Percentiles rank a stretch among this genome's conserved stretches.
These are phyloP conservation scores for Diprion similis DNA, from an alignment of 1,140 invertebrate species.

Conservation along the genomic window DNA sequence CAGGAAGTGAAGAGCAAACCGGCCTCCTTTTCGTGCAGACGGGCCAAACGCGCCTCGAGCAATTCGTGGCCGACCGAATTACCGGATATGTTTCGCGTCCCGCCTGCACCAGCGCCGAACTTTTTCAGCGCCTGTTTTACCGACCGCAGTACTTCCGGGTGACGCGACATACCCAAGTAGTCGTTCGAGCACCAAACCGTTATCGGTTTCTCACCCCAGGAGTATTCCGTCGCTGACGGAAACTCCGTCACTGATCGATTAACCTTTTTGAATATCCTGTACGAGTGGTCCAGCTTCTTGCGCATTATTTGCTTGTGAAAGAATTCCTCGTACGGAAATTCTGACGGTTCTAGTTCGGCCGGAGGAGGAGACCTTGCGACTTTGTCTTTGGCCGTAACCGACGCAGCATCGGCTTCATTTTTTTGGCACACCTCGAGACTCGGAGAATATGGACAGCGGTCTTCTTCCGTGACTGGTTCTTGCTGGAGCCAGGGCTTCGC, in stretches of 20 bases:
- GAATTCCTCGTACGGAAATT: constrained; percentile 89
- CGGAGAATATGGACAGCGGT: constrained; percentile 11
- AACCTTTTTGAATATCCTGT: constrained; percentile 96
- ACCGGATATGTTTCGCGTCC: constrained; percentile 96
- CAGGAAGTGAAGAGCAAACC: constrained; percentile 97
- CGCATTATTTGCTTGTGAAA: constrained; percentile 90
- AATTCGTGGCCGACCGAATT: constrained; percentile 92
- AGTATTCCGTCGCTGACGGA: constrained; percentile 85
- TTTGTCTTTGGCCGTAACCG: constrained; percentile 47
- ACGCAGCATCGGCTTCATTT: constrained; percentile 47
- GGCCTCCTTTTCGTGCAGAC: constrained; percentile 90
- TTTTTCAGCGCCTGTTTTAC: constrained; percentile 85
- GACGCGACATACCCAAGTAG: constrained; percentile 94
- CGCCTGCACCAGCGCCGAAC: constrained; percentile 93
- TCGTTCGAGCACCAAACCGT: constrained; percentile 99
- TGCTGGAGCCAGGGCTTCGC: constrained; percentile 23
- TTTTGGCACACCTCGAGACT: constrained; percentile 46
- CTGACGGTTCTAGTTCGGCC: constrained; percentile 36
- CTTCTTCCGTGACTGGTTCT: constrained; percentile 9
- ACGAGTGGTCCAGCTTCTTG: constrained; percentile 97
- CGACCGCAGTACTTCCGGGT: constrained; percentile 84
- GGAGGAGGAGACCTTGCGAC: constrained; percentile 45
- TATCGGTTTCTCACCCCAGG: constrained; percentile 79
- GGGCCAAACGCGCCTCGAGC: constrained; percentile 85
- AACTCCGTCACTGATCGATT: constrained; percentile 88